Evolutionary conservation across 2,888 invertebrate genomes (phyloP).

Genomic region (Fragum fragum): DNA sequence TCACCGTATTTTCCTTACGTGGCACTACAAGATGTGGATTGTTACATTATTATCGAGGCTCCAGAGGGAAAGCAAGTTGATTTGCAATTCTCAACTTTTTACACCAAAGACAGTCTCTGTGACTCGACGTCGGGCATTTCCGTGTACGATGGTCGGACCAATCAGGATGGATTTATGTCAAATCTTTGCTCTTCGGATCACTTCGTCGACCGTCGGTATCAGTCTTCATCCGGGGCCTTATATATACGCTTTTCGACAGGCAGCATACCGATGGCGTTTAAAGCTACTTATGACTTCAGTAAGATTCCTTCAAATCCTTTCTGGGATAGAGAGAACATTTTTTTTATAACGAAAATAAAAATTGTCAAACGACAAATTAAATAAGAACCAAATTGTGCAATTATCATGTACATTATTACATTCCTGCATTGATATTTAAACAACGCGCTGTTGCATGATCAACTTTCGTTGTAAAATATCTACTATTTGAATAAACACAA

Average conservation of each 20-base stretch:
- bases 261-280: constrained; percentile 62
- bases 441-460: no score
- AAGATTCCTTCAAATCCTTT: constrained; percentile 34
- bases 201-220: constrained; percentile 38
- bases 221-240: constrained; percentile 56
- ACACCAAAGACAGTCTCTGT: constrained; percentile 55
- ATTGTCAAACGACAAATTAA: no score
- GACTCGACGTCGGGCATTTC: constrained; percentile 48
- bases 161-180: constrained; percentile 31
- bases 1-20: constrained; percentile 69
- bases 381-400: no score
- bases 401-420: no score
- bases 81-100: constrained; percentile 65
- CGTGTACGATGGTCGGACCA: constrained; percentile 52
- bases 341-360: no score
- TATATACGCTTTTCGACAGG: constrained; percentile 60
- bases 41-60: constrained; percentile 64
- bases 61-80: constrained; percentile 61
- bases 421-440: no score
- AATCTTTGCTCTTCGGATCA: constrained; percentile 57
- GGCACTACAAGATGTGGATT: constrained; percentile 63
- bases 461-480: no score
- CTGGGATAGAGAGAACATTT: no score
- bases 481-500: no score
- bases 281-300: constrained; percentile 69